Percentiles rank a stretch among this genome's conserved stretches.
Evolutionary conservation across 2,113 vertebrate genomes (phyloP).

Genomic region (Cyanocitta stelleri): DNA sequence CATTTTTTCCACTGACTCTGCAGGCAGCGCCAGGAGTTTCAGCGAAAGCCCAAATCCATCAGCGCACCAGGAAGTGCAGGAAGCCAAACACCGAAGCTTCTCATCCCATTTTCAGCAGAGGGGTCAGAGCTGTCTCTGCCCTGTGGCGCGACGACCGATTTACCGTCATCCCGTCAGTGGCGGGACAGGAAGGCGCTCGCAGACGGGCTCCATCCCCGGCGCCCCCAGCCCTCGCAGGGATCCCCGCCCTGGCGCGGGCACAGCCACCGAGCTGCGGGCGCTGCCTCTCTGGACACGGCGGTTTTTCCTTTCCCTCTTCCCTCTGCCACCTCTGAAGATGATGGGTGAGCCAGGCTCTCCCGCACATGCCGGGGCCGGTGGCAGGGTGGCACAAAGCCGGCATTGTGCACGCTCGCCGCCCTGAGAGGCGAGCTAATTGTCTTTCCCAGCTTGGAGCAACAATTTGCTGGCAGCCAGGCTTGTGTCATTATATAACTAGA

Average conservation of each 20-base stretch:
- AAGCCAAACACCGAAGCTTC: conserved; percentile 22
- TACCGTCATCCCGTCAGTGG: background rate
- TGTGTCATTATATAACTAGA: conserved; percentile 66
- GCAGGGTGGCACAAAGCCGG: conserved; percentile 66
- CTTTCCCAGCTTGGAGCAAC: conserved; percentile 28
- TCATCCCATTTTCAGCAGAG: background rate
- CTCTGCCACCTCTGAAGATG: background rate
- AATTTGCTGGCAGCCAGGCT: conserved; percentile 58
- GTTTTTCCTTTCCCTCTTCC: background rate
- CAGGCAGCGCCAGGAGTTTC: conserved; percentile 2
- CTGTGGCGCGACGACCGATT: background rate
- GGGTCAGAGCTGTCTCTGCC: conserved; percentile 17
- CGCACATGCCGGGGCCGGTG: conserved; percentile 7
- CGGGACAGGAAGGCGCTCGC: background rate
- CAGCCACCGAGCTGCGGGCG: background rate
- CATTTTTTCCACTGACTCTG: conserved; percentile 42
- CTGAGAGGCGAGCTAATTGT: conserved; percentile 57
- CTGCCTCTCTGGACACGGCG: accelerated
- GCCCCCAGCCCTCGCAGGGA: background rate
- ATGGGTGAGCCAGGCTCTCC: background rate
- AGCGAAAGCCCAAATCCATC: conserved; percentile 30
- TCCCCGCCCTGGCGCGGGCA: background rate
- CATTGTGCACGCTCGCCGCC: conserved; percentile 36
- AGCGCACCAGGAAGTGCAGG: conserved; percentile 13
- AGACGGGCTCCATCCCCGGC: background rate